Evolutionary conservation across 2,113 vertebrate species (phyloP).

Genomic region (Rissa tridactyla): DNA sequence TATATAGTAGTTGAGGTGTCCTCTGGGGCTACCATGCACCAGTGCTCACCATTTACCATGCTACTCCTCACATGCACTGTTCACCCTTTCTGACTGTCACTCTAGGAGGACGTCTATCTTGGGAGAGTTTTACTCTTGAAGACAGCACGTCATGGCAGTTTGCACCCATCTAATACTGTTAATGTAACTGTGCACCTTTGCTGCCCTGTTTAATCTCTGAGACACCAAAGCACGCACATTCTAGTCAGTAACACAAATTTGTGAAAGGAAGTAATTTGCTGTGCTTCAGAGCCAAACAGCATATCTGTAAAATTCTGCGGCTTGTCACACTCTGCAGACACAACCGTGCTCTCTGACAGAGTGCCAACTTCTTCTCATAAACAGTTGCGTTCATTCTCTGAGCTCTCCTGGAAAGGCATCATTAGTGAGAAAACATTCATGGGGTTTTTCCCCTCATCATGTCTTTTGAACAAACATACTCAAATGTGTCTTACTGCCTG

Average conservation of each 20-base stretch:
- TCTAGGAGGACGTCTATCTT: neutral
- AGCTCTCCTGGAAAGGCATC: neutral
- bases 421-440: neutral
- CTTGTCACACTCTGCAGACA: constrained; percentile 14
- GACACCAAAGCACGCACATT: neutral
- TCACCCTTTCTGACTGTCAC: neutral
- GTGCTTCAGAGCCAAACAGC: constrained; percentile 3
- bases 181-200: neutral
- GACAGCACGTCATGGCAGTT: neutral
- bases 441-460: neutral
- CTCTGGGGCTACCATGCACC: neutral
- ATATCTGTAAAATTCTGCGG: neutral
- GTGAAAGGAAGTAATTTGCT: neutral
- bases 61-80: neutral
- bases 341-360: neutral
- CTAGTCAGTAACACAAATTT: neutral
- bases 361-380: neutral
- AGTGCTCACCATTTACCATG: neutral
- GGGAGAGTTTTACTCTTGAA: neutral
- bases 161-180: neutral
- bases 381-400: neutral
- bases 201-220: neutral
- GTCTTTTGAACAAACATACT: neutral
- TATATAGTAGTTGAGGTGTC: neutral
- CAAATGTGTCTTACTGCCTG: neutral